Evolutionary conservation across 2,888 invertebrate genomes (phyloP).

Genomic region (Pterostichus niger): DNA sequence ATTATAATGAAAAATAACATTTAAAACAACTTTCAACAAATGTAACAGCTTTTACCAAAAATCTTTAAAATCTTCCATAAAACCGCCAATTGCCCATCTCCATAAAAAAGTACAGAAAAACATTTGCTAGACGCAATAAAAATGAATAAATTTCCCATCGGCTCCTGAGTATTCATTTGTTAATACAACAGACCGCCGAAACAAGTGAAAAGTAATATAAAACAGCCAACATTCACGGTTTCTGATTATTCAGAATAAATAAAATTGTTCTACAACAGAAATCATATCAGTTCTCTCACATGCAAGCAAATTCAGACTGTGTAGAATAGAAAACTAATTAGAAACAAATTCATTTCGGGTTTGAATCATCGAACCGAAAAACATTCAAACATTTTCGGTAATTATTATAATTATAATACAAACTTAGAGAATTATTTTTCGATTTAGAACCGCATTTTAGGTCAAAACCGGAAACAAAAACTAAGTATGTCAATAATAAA

Average conservation of each 20-base stretch:
- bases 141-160: conserved; percentile 21
- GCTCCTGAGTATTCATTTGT: conserved; percentile 11
- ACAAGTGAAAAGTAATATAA: conserved; percentile 14
- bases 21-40: conserved; percentile 63
- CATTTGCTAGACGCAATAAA: conserved; percentile 27
- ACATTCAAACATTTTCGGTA: too few relatives aligned
- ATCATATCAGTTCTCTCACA: conserved; percentile 23
- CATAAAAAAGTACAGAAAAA: conserved; percentile 51
- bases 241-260: conserved; percentile 46
- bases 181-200: conserved; percentile 19
- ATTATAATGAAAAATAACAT: conserved; percentile 63
- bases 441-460: conserved; percentile 20
- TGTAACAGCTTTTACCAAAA: conserved; percentile 48
- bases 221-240: conserved; percentile 40
- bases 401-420: conserved; percentile 20
- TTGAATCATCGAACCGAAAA: neutral
- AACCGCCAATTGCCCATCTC: conserved; percentile 45
- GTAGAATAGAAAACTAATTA: conserved; percentile 6
- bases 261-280: conserved; percentile 45
- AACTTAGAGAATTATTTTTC: conserved; percentile 25
- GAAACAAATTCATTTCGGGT: neutral
- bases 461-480: neutral
- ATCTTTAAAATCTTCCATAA: conserved; percentile 32
- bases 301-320: conserved; percentile 30
- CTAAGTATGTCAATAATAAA: conserved; percentile 7